Conservation (phyloP, 1,140 invertebrate species). For the Lucilia cuprina region DNA sequence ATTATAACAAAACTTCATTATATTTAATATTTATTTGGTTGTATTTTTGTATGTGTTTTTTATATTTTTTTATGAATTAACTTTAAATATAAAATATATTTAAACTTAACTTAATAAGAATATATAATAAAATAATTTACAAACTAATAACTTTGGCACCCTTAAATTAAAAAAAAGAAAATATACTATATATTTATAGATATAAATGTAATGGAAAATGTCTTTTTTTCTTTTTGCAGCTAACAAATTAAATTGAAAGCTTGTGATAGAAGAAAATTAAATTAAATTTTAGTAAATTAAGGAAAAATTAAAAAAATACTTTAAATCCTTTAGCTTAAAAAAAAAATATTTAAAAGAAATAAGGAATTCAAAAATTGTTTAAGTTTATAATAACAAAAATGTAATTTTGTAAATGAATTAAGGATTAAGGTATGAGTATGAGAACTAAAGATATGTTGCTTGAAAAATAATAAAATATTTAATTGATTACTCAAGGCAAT, state of each 20-base stretch:
- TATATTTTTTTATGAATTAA: background rate
- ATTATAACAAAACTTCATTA: slow-evolving; percentile 23
- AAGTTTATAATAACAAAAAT: too few species aligned
- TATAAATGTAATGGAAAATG: background rate
- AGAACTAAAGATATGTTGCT: too few species aligned
- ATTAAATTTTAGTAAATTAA: too few species aligned
- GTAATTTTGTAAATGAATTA: too few species aligned
- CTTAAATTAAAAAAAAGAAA: slow-evolving; percentile 5
- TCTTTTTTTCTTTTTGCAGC: background rate
- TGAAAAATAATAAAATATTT: too few species aligned
- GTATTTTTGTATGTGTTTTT: background rate
- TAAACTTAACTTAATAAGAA: slow-evolving; percentile 3
- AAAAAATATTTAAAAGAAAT: too few species aligned
- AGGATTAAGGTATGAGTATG: too few species aligned
- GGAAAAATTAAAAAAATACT: too few species aligned
- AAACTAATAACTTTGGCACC: slow-evolving; percentile 33
- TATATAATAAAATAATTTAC: slow-evolving; percentile 31
- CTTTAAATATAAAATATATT: slow-evolving; percentile 14
- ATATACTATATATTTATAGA: background rate
- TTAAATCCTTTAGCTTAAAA: too few species aligned
- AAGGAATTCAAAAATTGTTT: too few species aligned
- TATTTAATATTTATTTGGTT: slow-evolving; percentile 8
- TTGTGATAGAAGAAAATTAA: too few species aligned
- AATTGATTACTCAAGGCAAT: too few species aligned
- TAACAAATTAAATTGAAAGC: background rate